Evolutionary conservation across 2,113 vertebrate species (phyloP).

Genomic region (Pachycephala philippinensis): DNA sequence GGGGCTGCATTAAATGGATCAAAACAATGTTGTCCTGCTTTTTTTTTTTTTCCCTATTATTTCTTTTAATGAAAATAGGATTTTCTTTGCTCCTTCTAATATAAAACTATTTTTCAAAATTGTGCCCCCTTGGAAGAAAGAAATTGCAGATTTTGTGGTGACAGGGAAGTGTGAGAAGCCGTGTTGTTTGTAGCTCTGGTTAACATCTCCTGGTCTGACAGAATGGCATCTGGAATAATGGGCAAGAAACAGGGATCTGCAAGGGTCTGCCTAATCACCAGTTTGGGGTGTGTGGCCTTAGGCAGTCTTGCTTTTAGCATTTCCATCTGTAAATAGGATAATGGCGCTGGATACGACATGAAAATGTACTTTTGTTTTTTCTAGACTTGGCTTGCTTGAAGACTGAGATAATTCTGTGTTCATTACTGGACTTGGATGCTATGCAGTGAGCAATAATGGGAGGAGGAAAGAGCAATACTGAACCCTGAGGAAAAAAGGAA

Average conservation of each 20-base stretch:
- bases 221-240: background rate
- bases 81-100: background rate
- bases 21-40: background rate
- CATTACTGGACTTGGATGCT: background rate
- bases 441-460: background rate
- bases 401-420: background rate
- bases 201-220: background rate
- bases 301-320: background rate
- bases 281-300: background rate
- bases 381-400: background rate
- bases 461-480: background rate
- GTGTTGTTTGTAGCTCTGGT: background rate
- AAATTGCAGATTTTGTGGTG: background rate
- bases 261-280: background rate
- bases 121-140: background rate
- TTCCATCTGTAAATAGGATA: background rate
- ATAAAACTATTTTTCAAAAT: background rate
- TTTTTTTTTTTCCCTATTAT: rapidly evolving
- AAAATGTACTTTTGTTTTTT: background rate
- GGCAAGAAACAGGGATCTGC: background rate
- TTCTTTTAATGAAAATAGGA: background rate
- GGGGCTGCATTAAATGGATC: background rate
- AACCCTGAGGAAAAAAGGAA: background rate
- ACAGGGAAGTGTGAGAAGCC: background rate
- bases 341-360: background rate